Conservation (phyloP, 2,113 vertebrate genomes). For the Canis aureus region DNA sequence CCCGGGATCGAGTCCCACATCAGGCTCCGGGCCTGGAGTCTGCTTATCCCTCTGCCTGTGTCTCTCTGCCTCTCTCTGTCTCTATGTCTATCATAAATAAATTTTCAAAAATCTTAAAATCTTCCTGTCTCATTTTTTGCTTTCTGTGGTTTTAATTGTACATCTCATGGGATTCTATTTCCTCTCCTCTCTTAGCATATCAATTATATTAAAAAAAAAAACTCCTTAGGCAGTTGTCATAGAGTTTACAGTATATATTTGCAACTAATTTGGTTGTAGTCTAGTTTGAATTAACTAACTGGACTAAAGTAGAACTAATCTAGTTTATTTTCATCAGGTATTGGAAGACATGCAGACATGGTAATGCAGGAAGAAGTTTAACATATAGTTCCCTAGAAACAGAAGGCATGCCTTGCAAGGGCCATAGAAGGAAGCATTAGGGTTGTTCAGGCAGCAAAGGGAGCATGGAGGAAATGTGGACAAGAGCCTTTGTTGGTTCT, state of each 20-base stretch:
- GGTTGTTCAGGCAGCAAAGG: background rate
- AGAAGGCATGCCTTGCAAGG: background rate
- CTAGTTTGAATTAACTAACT: background rate
- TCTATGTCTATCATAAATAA: too few relatives aligned
- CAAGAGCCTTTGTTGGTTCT: background rate
- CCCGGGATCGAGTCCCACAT: too few relatives aligned
- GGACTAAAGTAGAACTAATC: background rate
- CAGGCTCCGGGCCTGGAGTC: too few relatives aligned
- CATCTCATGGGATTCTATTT: background rate
- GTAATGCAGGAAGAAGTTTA: background rate
- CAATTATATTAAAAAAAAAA: background rate
- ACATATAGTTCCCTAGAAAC: background rate
- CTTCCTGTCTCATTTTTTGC: background rate
- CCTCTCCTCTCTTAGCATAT: background rate
- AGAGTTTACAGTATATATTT: background rate
- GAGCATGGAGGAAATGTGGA: background rate
- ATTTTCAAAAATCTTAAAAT: too few relatives aligned
- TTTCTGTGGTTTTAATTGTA: background rate
- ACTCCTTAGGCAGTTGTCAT: background rate
- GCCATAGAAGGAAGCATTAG: background rate
- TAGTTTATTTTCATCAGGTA: background rate
- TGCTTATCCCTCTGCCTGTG: too few relatives aligned
- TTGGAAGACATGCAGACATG: background rate
- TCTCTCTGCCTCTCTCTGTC: background rate
- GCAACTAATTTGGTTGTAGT: background rate